phyloP scores from a whole-genome alignment of 2,888 invertebrate species.

The Pterostichus madidus region DNA sequence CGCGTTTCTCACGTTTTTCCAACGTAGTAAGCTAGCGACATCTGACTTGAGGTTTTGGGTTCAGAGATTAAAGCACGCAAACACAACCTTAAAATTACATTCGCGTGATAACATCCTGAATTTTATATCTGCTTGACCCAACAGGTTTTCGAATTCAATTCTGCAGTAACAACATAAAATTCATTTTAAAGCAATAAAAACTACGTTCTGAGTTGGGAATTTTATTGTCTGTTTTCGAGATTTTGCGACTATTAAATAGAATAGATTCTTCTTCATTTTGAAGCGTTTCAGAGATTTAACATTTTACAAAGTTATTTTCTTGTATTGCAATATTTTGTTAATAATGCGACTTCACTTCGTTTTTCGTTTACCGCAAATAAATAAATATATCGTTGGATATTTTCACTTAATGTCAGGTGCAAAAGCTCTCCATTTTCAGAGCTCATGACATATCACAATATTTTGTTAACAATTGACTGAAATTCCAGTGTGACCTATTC shows the following conservation, averaged over 20 bases:
- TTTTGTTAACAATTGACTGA: too few relatives aligned
- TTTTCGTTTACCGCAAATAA: background rate
- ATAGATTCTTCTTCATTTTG: background rate
- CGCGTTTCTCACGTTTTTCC: background rate
- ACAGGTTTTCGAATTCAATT: conserved; percentile 35
- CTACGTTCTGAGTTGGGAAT: conserved; percentile 23
- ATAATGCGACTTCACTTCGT: too few relatives aligned
- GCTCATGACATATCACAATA: too few relatives aligned
- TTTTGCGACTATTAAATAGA: conserved; percentile 15
- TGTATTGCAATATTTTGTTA: background rate
- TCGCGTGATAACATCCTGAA: conserved; percentile 8
- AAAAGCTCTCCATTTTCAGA: too few relatives aligned
- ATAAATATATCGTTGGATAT: too few relatives aligned
- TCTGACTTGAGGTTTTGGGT: background rate
- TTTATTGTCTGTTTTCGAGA: conserved; percentile 30
- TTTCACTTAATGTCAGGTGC: too few relatives aligned
- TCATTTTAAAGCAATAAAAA: conserved; percentile 31
- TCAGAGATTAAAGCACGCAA: conserved; percentile 5
- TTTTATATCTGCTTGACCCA: conserved; percentile 35
- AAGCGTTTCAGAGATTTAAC: background rate
- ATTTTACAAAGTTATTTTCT: conserved; percentile 25
- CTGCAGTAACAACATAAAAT: conserved; percentile 12
- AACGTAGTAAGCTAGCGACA: conserved; percentile 32
- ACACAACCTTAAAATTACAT: conserved; percentile 35
- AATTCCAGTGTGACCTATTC: too few relatives aligned